phyloP scores from a whole-genome alignment of 2,113 vertebrate species.

The Oreochromis aureus region DNA sequence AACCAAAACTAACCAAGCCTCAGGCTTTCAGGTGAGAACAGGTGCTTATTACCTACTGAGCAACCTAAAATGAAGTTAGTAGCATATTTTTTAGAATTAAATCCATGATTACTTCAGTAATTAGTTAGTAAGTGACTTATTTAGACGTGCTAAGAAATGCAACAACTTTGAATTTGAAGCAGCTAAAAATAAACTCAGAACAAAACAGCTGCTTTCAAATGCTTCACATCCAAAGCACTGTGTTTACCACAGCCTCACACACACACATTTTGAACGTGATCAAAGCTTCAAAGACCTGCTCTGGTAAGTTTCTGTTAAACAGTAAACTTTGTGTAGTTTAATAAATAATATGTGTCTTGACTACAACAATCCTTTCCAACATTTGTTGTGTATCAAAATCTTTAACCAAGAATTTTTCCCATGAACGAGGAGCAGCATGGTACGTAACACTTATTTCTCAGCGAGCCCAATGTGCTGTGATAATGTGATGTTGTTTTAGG shows the following conservation, averaged over 20 bases:
- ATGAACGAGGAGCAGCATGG: not conserved
- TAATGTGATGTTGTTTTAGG: not conserved
- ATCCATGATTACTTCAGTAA: not conserved
- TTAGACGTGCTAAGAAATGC: not conserved
- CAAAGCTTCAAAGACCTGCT: not conserved
- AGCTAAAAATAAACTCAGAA: not conserved
- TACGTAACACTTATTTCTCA: not conserved
- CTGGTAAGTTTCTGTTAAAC: not conserved
- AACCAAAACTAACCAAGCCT: not conserved
- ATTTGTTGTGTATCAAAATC: not conserved
- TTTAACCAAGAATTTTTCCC: not conserved
- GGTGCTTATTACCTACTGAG: not conserved
- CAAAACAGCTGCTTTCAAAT: not conserved
- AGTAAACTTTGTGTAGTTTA: not conserved
- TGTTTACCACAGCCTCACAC: not conserved
- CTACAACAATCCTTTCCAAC: not conserved
- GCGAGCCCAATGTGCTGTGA: not conserved
- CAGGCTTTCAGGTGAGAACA: not conserved
- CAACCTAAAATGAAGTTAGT: not conserved
- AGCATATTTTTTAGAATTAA: not conserved
- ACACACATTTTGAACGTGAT: rapidly evolving
- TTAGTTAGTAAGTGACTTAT: not conserved
- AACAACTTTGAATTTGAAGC: not conserved
- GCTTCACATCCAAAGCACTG: not conserved
- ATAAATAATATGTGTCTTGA: not conserved